A percentile compares a stretch with the other conserved stretches of the same genome.
Conservation (phyloP, 1,140 invertebrate genomes). For the Bursaphelenchus mucronatus region DNA sequence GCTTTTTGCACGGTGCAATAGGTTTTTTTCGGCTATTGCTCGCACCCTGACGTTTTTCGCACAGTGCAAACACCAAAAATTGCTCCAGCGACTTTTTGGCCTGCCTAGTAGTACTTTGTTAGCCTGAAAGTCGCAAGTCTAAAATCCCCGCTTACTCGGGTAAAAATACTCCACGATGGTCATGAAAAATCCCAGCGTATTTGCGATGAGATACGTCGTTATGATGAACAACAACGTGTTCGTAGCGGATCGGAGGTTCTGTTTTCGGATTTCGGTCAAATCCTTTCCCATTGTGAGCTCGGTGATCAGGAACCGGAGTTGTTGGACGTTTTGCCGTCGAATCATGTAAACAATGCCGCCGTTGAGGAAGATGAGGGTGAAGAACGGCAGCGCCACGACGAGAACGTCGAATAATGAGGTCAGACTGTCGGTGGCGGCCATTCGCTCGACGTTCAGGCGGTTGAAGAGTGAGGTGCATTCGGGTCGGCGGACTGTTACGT, state of each 20-base stretch:
- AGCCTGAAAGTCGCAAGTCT: too few relatives aligned
- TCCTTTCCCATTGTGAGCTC: conserved; percentile 56
- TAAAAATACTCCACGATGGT: conserved; percentile 51
- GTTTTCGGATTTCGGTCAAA: conserved; percentile 50
- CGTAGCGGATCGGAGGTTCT: conserved; percentile 50
- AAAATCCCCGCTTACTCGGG: conserved; percentile 33
- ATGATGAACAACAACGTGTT: conserved; percentile 57
- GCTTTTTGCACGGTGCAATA: too few relatives aligned
- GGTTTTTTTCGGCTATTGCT: too few relatives aligned
- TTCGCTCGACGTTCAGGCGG: conserved; percentile 29
- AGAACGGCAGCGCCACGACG: conserved; percentile 52
- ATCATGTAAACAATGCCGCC: conserved; percentile 59
- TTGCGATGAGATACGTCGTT: conserved; percentile 53
- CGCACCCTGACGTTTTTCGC: too few relatives aligned
- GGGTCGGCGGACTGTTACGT: conserved; percentile 29
- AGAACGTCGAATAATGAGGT: conserved; percentile 46
- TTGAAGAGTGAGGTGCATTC: conserved; percentile 32
- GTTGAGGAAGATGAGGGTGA: conserved; percentile 57
- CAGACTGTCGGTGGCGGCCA: conserved; percentile 24
- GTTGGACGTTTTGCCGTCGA: conserved; percentile 55
- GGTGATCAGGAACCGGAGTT: conserved; percentile 53
- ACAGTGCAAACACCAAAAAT: too few relatives aligned
- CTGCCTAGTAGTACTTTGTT: too few relatives aligned
- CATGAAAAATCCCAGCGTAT: conserved; percentile 50
- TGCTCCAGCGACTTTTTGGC: too few relatives aligned